Evolutionary conservation across 2,113 vertebrate species (phyloP), one percentile per base, ranked within the genome.

Genomic region (Megatriorchis doriae): DNA sequence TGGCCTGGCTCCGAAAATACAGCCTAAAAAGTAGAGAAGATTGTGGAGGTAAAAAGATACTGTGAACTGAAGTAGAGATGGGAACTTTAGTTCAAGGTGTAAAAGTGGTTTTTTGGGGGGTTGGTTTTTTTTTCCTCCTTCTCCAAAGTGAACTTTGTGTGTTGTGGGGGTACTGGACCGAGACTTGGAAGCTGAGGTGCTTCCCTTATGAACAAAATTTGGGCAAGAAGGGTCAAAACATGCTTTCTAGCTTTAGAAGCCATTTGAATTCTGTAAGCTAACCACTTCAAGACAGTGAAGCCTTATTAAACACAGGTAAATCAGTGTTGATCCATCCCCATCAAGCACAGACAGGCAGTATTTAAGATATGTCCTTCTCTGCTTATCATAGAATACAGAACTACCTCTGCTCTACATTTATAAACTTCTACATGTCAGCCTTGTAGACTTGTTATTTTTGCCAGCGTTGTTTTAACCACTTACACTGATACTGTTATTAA

Each of bases 1-100:
- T 99, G 34, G 98, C 98, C 95, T 99, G 99, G 79, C 98, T 96
- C 88, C 98, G 98, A 96, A 99, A 99, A 96, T 98, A 98, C 2
- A 99, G 82, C 82, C 99, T 99, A 86, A 29, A 87, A 78, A 25
- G 6, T 12, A 70, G 88, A 73, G 38, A 94, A 34, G 50, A 71
- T 89, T 67, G 63, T 59, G 59, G 68, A 82, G 27, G 34, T 62
- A 68, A 59, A 68, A 86, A 86, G 9, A 32, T 53, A 40, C 2
- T 27, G 17, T 61, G 55, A 87, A 81, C 22, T 63, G 45, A 80
- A 72, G 48, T 12, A 81, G 36, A 80, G 10, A 42, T 80, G 61
- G 31, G 53, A 81, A 87, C n/a, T 81, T 66, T 20, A 66, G 70
- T 58, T 58, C 32, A 70, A 58, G 9, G 16, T 61, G 7, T 29